Percentiles rank a stretch among this genome's conserved stretches.
Conservation (phyloP, 2,888 invertebrate species). For the Serrognathus titanus region DNA sequence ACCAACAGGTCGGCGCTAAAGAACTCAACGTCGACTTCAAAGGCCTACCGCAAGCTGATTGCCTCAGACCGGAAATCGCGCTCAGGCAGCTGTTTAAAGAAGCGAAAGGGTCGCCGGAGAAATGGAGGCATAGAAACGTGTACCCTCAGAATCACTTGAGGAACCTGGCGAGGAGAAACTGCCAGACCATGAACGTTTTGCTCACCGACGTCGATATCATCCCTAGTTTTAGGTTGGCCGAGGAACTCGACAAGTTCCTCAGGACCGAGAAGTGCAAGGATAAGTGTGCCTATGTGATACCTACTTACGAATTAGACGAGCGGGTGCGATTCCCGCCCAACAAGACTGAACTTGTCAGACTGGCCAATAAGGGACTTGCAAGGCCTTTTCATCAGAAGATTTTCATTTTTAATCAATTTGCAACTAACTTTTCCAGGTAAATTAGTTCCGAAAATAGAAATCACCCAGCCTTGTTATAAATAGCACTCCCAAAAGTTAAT, state of each 20-base stretch:
- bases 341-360: conserved; percentile 71
- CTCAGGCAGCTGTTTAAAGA: conserved; percentile 59
- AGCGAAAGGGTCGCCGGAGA: conserved; percentile 60
- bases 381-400: conserved; percentile 89
- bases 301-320: conserved; percentile 83
- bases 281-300: conserved; percentile 83
- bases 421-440: conserved; percentile 85
- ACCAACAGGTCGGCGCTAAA: conserved; percentile 53
- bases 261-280: conserved; percentile 52
- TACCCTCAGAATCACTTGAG: conserved; percentile 89
- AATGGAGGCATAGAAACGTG: conserved; percentile 71
- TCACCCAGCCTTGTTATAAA: no score
- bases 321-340: conserved; percentile 76
- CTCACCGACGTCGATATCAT: conserved; percentile 87
- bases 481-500: not conserved
- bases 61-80: conserved; percentile 65
- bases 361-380: conserved; percentile 76
- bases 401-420: conserved; percentile 88
- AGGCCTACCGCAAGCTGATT: conserved; percentile 48
- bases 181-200: conserved; percentile 76
- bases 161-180: conserved; percentile 82
- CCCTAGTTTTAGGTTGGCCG: conserved; percentile 71
- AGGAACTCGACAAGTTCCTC: conserved; percentile 68
- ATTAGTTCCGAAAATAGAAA: conserved; percentile 21
- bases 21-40: conserved; percentile 36